Base-by-base conservation (phyloP, 2,888 invertebrate species). In the Malthinus flaveolus region DNA sequence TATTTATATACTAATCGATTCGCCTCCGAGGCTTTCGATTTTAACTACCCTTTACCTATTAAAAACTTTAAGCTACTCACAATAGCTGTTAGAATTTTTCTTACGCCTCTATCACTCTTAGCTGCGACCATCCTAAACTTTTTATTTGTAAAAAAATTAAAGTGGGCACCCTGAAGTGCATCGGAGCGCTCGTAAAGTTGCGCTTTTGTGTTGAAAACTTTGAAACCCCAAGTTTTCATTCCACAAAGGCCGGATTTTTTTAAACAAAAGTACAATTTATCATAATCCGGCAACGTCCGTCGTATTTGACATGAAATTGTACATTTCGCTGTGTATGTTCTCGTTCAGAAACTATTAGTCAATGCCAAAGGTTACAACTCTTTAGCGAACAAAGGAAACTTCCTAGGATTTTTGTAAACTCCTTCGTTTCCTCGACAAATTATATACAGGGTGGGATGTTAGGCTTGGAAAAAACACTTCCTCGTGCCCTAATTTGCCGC, bases 311-410 rank as follows among this genome's bases (percentile, higher is more conserved):
- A 61, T 50, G 56, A 61, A 46, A 37, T 31, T 35, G 34, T 56
- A 63, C 56, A 61, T 49, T 61, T 60, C 60, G 45, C 51, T 51
- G 54, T 55, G 54, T 63, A 60, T 65, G 65, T 65, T 63, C 59
- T 49, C 56, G 51, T 63, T 64, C 61, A 56, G 39, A 54, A 53
- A 62, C 65, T 67, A 67, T 67, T 67, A 66, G 65, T 67, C 67
- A 67, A 61, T 63, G 67, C 64, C 67, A 66, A 53, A 48, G 54
- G 15, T 47, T 54, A 61, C 63, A 66, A 57, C 23, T 56, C 59
- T 53, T 57, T 59, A 62, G 62, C 62, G 61, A 66, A 66, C 63
- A 51, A 53, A 59, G 45, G 23, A 23, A 23, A 23, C 23, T 23
- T 23, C 23, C 23, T 23, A 23, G 23, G 5, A 23, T 23, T 23